A percentile compares a stretch with the other conserved stretches of the same genome.
phyloP scores from a whole-genome alignment of 2,888 invertebrate genomes.

The Limnephilus auricula region DNA sequence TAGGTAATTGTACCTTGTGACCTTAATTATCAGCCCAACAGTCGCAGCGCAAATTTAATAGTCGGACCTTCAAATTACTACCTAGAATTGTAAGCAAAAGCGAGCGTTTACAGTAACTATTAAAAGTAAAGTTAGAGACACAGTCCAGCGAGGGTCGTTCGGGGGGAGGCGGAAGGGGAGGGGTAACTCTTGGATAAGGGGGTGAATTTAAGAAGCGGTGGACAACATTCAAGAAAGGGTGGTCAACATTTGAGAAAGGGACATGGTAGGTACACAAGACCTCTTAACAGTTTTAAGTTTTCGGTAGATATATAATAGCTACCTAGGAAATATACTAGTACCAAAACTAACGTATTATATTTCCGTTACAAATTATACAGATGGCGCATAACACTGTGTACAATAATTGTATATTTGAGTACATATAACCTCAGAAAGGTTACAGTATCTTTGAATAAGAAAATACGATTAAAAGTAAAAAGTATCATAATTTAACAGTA shows the following conservation, averaged over 20 bases:
- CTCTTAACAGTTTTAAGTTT: slow-evolving; percentile 18
- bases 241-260: not conserved
- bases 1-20: slow-evolving; percentile 64
- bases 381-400: too few relatives aligned
- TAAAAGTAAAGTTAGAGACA: slow-evolving; percentile 66
- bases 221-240: slow-evolving; percentile 58
- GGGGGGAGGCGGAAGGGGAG: not conserved
- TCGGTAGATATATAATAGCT: not conserved
- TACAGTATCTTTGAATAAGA: too few relatives aligned
- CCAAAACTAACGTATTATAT: too few relatives aligned
- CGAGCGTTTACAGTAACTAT: slow-evolving; percentile 64
- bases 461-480: too few relatives aligned
- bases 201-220: slow-evolving; percentile 41
- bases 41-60: slow-evolving; percentile 62
- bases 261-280: too few relatives aligned
- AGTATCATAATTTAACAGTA: too few relatives aligned
- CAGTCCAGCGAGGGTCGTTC: slow-evolving; percentile 56
- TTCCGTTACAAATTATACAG: too few relatives aligned
- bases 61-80: slow-evolving; percentile 64
- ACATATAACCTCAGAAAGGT: too few relatives aligned
- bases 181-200: slow-evolving; percentile 27
- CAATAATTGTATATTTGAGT: too few relatives aligned
- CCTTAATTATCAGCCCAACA: slow-evolving; percentile 63
- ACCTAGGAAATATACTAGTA: too few relatives aligned
- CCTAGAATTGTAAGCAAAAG: slow-evolving; percentile 64